Conservation (phyloP, 35 echinoderm and acorn worm species). For the Patiria miniata region DNA sequence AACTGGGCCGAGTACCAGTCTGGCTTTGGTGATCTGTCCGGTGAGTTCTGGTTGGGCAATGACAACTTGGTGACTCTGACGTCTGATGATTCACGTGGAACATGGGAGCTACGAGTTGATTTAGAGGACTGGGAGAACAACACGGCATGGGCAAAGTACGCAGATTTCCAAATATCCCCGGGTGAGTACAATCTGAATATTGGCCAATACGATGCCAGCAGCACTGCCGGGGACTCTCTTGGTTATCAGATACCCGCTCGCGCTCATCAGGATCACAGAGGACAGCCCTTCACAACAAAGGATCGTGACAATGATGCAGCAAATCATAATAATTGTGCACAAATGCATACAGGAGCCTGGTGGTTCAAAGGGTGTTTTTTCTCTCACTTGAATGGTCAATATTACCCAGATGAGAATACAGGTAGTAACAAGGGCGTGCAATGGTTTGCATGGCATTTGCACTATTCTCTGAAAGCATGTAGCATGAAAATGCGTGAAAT, state of each 20-base stretch:
- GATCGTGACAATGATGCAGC: neutral
- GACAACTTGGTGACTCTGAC: slow-evolving; percentile 13
- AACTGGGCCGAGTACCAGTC: slow-evolving; percentile 33
- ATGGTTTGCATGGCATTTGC: too few relatives aligned
- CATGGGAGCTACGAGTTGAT: slow-evolving; percentile 40
- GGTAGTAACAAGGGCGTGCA: too few relatives aligned
- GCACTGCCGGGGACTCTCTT: neutral
- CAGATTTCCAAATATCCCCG: neutral
- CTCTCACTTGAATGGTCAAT: neutral
- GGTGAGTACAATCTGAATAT: neutral
- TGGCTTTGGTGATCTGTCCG: slow-evolving; percentile 48
- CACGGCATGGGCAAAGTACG: neutral
- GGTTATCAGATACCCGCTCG: too few relatives aligned
- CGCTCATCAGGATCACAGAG: too few relatives aligned
- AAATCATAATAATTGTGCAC: neutral
- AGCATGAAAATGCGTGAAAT: too few relatives aligned
- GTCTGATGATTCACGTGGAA: neutral
- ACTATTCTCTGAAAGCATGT: too few relatives aligned
- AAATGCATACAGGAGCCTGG: neutral
- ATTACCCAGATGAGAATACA: too few relatives aligned
- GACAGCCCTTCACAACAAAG: neutral
- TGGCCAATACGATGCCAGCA: neutral
- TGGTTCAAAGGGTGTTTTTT: neutral
- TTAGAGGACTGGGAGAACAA: slow-evolving; percentile 30
- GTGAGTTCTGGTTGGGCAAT: slow-evolving; percentile 58